Evolutionary conservation across 2,888 invertebrate species (phyloP).

Genomic region (Gonocerus acuteangulatus): DNA sequence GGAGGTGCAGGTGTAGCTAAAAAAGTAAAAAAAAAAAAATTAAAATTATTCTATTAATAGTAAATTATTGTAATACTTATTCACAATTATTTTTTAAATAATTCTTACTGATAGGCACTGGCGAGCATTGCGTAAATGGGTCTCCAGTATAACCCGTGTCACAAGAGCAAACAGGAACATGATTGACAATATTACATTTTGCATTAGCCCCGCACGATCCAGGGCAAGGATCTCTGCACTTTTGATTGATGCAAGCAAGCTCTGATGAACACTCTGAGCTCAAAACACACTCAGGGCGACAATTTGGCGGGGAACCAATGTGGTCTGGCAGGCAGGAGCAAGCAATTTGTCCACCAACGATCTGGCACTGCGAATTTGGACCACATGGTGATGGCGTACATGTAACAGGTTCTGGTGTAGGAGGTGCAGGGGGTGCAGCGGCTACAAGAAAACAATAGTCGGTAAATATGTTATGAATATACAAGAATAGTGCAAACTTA

Average conservation of each 20-base stretch:
- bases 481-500: too few relatives aligned
- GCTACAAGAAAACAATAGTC: slow-evolving; percentile 22
- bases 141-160: slow-evolving; percentile 77
- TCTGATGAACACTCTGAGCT: slow-evolving; percentile 76
- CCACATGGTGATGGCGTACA: slow-evolving; percentile 82
- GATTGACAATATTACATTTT: slow-evolving; percentile 72
- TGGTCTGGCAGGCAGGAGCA: slow-evolving; percentile 76
- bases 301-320: slow-evolving; percentile 68
- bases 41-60: not conserved
- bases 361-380: slow-evolving; percentile 76
- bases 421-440: slow-evolving; percentile 42
- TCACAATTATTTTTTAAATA: too few relatives aligned
- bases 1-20: slow-evolving; percentile 20
- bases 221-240: slow-evolving; percentile 80
- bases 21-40: not conserved
- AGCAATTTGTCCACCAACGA: slow-evolving; percentile 70
- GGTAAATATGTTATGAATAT: not conserved
- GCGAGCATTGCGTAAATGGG: slow-evolving; percentile 66
- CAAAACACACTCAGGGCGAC: slow-evolving; percentile 79
- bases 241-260: slow-evolving; percentile 75
- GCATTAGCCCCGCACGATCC: slow-evolving; percentile 81
- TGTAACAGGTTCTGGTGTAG: slow-evolving; percentile 52
- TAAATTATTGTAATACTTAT: too few relatives aligned
- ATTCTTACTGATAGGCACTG: slow-evolving; percentile 41
- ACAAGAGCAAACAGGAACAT: slow-evolving; percentile 81